These are phyloP conservation scores for Caenorhabditis sinica DNA, from an alignment of 2,888 invertebrate genomes.

Conservation along the genomic window DNA sequence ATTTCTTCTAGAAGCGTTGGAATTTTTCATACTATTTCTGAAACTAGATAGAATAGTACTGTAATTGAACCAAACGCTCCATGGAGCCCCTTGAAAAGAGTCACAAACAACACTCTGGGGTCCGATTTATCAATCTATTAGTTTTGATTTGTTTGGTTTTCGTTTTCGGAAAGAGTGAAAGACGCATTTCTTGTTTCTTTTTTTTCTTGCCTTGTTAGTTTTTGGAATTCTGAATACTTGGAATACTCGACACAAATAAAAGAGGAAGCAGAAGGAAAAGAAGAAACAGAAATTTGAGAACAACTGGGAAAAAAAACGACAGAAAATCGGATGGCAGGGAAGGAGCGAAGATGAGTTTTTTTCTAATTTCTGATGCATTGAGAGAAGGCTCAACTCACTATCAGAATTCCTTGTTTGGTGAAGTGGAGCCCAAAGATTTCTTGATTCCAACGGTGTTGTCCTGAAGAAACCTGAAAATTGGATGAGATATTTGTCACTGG, in stretches of 20 bases:
- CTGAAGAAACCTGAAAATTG: slow-evolving; percentile 13
- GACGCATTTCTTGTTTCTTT: not conserved
- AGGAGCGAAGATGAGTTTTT: not conserved
- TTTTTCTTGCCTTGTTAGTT: slow-evolving; percentile 4
- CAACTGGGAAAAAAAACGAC: slow-evolving; percentile 9
- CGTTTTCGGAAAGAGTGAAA: not conserved
- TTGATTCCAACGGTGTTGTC: slow-evolving; percentile 1
- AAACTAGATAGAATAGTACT: not conserved
- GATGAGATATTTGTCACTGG: not conserved
- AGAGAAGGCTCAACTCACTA: not conserved
- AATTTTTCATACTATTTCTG: not conserved
- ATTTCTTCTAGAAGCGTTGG: not conserved
- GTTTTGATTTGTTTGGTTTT: slow-evolving; percentile 52
- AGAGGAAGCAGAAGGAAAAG: not conserved
- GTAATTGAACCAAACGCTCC: not conserved
- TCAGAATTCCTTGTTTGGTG: not conserved
- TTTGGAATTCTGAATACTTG: not conserved
- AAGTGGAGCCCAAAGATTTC: not conserved
- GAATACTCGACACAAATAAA: not conserved
- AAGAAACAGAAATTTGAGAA: not conserved
- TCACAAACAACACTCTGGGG: slow-evolving; percentile 26
- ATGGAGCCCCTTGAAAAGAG: not conserved
- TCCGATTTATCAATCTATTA: slow-evolving; percentile 61
- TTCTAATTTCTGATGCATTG: too few species aligned
- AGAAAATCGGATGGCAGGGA: not conserved